Percentiles rank a stretch among this genome's conserved stretches.
Conservation (phyloP, 2,888 invertebrate species). For the Petrolisthes manimaculis region DNA sequence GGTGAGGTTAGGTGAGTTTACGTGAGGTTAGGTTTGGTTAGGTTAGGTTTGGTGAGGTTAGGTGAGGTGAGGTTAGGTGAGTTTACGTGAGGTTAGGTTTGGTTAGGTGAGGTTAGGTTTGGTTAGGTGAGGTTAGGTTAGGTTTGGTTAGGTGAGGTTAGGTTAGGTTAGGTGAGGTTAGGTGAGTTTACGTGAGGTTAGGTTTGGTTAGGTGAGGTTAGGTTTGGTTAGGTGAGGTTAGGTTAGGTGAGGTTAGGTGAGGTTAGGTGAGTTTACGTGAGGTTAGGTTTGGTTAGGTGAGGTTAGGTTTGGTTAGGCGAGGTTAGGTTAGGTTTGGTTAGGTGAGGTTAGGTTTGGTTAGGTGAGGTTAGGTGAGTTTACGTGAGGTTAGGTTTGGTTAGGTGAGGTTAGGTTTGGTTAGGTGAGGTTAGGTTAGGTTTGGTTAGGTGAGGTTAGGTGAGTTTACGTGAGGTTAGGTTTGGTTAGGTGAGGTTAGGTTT, state of each 20-base stretch:
- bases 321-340: too few species aligned
- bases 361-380: background rate
- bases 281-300: slow-evolving; percentile 3
- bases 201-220: background rate
- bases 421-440: background rate
- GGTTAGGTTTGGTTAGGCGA: slow-evolving; percentile 10
- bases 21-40: background rate
- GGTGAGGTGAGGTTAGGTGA: background rate
- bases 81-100: slow-evolving; percentile 2
- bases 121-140: slow-evolving; percentile 6
- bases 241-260: background rate
- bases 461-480: background rate
- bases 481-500: background rate
- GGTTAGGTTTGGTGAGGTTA: slow-evolving; percentile 6
- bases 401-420: slow-evolving; percentile 2
- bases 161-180: slow-evolving; percentile 10
- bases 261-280: background rate
- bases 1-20: background rate
- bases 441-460: slow-evolving; percentile 2
- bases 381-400: slow-evolving; percentile 6
- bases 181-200: background rate
- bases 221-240: slow-evolving; percentile 13
- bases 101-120: background rate
- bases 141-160: slow-evolving; percentile 1
- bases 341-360: slow-evolving; percentile 2